Evolutionary conservation across 2,888 invertebrate genomes (phyloP), one percentile per base, ranked within the genome.

Genomic region (Electrophaes corylata): DNA sequence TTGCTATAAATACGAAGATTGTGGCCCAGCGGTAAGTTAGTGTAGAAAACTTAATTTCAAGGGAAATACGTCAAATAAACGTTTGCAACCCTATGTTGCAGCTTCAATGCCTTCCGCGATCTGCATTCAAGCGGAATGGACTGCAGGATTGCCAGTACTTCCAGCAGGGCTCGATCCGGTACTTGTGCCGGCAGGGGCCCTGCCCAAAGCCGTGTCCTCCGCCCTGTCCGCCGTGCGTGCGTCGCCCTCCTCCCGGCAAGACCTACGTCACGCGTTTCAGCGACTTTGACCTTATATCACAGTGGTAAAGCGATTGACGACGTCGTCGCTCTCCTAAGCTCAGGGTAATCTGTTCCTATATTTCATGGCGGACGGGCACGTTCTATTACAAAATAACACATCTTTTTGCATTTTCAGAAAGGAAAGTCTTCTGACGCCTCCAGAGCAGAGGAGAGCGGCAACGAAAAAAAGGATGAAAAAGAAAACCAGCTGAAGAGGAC

Each of bases 1-100:
- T 60, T 92, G 92, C 70, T 92, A 92, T 69, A 91, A 88, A 82
- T 92, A 92, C 67, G 91, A 92, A 83, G 92, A 92, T 69, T 90
- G 88, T 65, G 92, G 92, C 65, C 90, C 89, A 60, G 76, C 90
- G 73, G 92, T 92, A 73, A 84, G 89, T 71, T 4, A 18, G 8
- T 23, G 19, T 0, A 39, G 10, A 16, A 29, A 19, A 18, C n/a
- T n/a, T n/a, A 6, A 3, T 43, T 47, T 4, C 23, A 37, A n/a
- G 10, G 18, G 20, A 18, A 39, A 14, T 4, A 31, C 19, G 3
- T 41, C 12, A 26, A 47, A 8, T 12, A 33, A 43, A 26, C 12
- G n/a, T 35, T 46, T 59, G 55, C 59, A 60, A 55, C 59, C 26
- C 12, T 41, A 37, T 60, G 53, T 55, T 76, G 67, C 72, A 92